Conservation (phyloP, 2,113 vertebrate species). For the Pseudorasbora parva region DNA sequence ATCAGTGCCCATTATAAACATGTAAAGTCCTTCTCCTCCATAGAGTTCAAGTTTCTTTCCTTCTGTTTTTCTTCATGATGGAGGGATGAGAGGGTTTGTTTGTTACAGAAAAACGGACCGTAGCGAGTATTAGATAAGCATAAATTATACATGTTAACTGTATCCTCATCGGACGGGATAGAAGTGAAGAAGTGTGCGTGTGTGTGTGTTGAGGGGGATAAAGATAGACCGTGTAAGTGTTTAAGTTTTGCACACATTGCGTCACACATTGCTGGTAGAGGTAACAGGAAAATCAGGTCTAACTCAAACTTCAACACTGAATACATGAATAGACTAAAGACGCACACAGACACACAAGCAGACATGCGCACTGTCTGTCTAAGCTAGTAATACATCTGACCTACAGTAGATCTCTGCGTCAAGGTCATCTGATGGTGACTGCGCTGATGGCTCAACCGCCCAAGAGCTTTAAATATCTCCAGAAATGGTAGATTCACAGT, state of each 20-base stretch:
- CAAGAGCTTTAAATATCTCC: constrained; percentile 24
- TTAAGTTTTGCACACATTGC: constrained; percentile 39
- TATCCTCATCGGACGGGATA: not conserved
- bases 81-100: not conserved
- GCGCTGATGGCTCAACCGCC: not conserved
- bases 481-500: not conserved
- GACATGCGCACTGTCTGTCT: constrained; percentile 24
- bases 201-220: not conserved
- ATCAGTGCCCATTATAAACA: constrained; percentile 11
- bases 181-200: not conserved
- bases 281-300: constrained; percentile 91
- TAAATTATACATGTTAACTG: not conserved
- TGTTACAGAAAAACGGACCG: not conserved
- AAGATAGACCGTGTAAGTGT: not conserved
- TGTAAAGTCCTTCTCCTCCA: not conserved
- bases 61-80: not conserved
- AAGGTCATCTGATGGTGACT: constrained; percentile 51
- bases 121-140: not conserved
- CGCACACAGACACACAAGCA: constrained; percentile 40
- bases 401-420: constrained; percentile 41
- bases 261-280: constrained; percentile 54
- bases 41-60: not conserved
- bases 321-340: constrained; percentile 35
- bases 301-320: constrained; percentile 90
- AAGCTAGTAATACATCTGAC: constrained; percentile 19